phyloP scores from a whole-genome alignment of 2,797 vertebrate genomes.

The Alfaro cultratus region DNA sequence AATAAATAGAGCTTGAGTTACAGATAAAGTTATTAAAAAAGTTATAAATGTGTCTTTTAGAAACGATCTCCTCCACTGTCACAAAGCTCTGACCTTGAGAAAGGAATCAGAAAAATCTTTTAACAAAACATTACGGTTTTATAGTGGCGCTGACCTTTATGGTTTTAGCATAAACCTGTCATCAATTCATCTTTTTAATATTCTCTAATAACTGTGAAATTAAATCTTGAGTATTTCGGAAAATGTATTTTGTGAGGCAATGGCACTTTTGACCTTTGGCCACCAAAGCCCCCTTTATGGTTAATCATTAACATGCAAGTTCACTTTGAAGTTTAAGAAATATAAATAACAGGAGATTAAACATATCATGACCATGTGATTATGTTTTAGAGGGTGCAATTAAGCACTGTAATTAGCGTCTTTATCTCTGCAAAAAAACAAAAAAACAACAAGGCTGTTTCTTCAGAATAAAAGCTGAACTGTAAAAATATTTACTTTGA shows the following conservation, averaged over 20 bases:
- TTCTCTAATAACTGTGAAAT: neutral
- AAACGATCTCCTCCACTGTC: neutral
- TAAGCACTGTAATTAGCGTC: neutral
- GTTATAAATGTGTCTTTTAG: neutral
- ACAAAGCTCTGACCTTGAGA: neutral
- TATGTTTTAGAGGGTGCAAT: neutral
- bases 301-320: neutral
- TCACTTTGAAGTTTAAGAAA: neutral
- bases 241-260: neutral
- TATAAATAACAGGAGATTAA: neutral
- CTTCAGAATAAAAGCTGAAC: neutral
- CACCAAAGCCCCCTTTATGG: neutral
- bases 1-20: neutral
- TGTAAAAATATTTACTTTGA: neutral
- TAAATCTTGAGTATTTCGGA: neutral
- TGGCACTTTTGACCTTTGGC: conserved; percentile 1
- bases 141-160: conserved; percentile 3
- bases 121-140: neutral
- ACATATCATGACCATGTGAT: neutral
- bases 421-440: neutral
- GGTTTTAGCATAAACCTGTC: neutral
- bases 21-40: neutral
- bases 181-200: neutral
- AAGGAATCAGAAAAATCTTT: neutral
- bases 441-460: neutral